Conservation (phyloP, 2,113 vertebrate species). For the Periophthalmus modestus region DNA sequence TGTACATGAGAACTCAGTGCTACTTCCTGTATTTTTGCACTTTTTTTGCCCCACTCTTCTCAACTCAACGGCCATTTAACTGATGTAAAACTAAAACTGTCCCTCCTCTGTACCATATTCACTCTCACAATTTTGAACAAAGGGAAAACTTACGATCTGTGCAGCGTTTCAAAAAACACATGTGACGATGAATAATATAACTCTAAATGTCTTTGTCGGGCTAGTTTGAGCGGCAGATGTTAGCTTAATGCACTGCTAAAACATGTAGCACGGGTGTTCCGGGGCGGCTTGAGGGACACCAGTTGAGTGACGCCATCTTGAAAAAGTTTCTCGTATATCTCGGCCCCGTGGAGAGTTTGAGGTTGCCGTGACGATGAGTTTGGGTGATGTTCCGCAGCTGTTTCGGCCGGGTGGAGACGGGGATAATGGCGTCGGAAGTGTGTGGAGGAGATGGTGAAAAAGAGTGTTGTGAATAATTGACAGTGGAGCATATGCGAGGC, state of each 20-base stretch:
- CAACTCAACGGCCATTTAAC: no score
- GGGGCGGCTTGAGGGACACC: constrained; percentile 27
- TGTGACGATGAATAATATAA: constrained; percentile 42
- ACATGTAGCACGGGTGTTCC: neutral
- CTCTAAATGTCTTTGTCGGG: constrained; percentile 18
- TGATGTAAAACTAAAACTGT: no score
- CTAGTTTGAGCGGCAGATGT: constrained; percentile 29
- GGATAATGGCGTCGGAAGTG: constrained; percentile 68
- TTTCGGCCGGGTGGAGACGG: constrained; percentile 28
- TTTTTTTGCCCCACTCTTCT: no score
- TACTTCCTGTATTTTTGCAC: no score
- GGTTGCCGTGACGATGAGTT: constrained; percentile 49
- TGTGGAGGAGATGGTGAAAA: constrained; percentile 62
- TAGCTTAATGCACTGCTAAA: neutral
- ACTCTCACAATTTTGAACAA: neutral
- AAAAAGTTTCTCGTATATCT: constrained; percentile 30
- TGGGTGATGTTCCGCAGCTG: constrained; percentile 64
- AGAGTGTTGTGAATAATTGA: constrained; percentile 71
- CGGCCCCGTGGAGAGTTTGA: constrained; percentile 20
- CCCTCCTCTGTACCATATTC: no score
- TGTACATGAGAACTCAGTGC: no score
- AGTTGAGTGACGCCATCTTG: constrained; percentile 31
- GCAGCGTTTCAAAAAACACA: neutral
- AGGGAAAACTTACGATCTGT: neutral
- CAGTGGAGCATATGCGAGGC: constrained; percentile 49